Percentiles rank a stretch among this genome's conserved stretches.
Conservation (phyloP, 2,888 invertebrate genomes). For the Agrotis clavis region DNA sequence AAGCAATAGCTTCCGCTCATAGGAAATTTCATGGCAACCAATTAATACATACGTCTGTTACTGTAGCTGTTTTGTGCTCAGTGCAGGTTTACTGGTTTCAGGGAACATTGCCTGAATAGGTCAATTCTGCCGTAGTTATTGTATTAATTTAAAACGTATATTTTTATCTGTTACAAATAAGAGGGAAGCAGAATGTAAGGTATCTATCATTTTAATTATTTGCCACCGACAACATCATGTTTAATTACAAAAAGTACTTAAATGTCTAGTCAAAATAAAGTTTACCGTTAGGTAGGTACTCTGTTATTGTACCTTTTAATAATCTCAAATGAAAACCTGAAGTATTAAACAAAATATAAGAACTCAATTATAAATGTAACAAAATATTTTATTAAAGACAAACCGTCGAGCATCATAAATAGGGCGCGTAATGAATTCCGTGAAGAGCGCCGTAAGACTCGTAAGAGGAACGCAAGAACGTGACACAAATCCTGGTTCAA, state of each 20-base stretch:
- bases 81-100: not conserved
- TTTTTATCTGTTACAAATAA: not conserved
- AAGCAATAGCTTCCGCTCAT: slow-evolving; percentile 72
- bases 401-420: slow-evolving; percentile 72
- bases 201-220: not conserved
- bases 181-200: not conserved
- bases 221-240: not conserved
- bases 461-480: slow-evolving; percentile 78
- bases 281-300: slow-evolving; percentile 5
- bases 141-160: slow-evolving; percentile 1
- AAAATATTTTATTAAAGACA: slow-evolving; percentile 69
- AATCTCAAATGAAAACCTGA: slow-evolving; percentile 27
- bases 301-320: not conserved
- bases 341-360: slow-evolving; percentile 44
- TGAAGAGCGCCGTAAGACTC: slow-evolving; percentile 73
- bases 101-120: not conserved
- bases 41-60: slow-evolving; percentile 47
- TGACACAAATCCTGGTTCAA: slow-evolving; percentile 82
- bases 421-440: slow-evolving; percentile 78
- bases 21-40: slow-evolving; percentile 63
- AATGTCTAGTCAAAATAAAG: slow-evolving; percentile 7
- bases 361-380: slow-evolving; percentile 71
- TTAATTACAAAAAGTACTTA: slow-evolving; percentile 14
- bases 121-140: not conserved
- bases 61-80: slow-evolving; percentile 34